Percentiles rank a stretch among this genome's conserved stretches.
phyloP scores from a whole-genome alignment of 1,140 invertebrate genomes.

The Eumeta japonica region DNA sequence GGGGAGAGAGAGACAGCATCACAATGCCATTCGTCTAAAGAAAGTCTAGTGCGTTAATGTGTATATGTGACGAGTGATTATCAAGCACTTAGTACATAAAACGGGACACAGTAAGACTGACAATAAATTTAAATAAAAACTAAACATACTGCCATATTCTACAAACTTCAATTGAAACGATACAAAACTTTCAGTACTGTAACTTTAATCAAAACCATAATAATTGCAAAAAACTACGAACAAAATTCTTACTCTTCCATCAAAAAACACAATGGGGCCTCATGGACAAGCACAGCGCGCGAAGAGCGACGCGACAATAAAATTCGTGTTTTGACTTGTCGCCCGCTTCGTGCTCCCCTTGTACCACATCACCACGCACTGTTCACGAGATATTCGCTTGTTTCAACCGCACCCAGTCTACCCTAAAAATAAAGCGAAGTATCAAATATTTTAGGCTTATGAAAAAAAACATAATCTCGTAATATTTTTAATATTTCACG shows the following conservation, averaged over 20 bases:
- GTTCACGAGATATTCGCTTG: constrained; percentile 9
- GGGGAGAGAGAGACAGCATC: constrained; percentile 28
- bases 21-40: constrained; percentile 30
- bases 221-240: background rate
- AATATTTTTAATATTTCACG: too few species aligned
- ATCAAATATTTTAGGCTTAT: too few species aligned
- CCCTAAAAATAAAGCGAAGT: too few species aligned
- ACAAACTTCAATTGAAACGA: background rate
- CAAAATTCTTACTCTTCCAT: constrained; percentile 3
- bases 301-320: constrained; percentile 9
- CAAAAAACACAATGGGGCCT: constrained; percentile 2
- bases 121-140: constrained; percentile 7
- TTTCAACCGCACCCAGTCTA: constrained; percentile 12
- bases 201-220: background rate
- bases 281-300: constrained; percentile 7
- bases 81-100: constrained; percentile 13
- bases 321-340: constrained; percentile 13
- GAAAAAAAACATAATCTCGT: too few species aligned
- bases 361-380: constrained; percentile 9
- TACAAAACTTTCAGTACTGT: background rate
- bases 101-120: constrained; percentile 5
- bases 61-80: constrained; percentile 23
- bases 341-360: constrained; percentile 14
- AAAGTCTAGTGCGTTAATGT: constrained; percentile 18
- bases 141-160: constrained; percentile 8